Evolutionary conservation across 2,888 invertebrate genomes (phyloP).

Genomic region (Dermolepida albohirtum): DNA sequence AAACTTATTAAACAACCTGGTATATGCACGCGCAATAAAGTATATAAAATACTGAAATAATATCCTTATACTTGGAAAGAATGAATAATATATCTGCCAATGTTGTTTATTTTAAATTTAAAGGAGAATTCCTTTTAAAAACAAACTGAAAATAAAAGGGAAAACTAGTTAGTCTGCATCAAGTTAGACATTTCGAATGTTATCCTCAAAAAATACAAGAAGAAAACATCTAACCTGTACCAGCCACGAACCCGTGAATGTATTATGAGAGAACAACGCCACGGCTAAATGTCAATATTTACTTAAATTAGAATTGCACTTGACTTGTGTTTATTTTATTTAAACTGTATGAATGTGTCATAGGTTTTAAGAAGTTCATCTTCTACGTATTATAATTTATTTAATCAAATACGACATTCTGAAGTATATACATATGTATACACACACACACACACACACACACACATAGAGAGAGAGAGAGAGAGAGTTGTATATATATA

Average conservation of each 20-base stretch:
- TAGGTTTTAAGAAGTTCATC: constrained; percentile 27
- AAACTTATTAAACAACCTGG: too few relatives aligned
- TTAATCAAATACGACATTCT: constrained; percentile 6
- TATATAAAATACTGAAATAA: too few relatives aligned
- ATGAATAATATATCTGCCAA: too few relatives aligned
- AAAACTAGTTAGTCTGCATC: too few relatives aligned
- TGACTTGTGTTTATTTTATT: constrained; percentile 53
- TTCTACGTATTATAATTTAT: constrained; percentile 7
- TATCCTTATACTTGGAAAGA: too few relatives aligned
- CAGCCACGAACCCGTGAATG: neutral
- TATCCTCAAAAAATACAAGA: too few relatives aligned
- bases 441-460: too few relatives aligned
- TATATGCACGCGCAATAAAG: too few relatives aligned
- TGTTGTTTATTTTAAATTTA: too few relatives aligned
- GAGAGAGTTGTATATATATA: too few relatives aligned
- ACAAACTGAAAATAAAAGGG: neutral
- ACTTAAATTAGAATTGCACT: constrained; percentile 54
- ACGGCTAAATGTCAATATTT: constrained; percentile 53
- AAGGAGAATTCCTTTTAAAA: neutral
- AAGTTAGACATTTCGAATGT: too few relatives aligned
- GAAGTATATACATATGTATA: neutral
- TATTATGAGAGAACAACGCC: constrained; percentile 40
- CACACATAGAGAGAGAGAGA: too few relatives aligned
- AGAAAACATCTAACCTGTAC: neutral
- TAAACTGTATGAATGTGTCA: constrained; percentile 45